Percentiles rank a stretch among this genome's conserved stretches.
phyloP scores from a whole-genome alignment of 2,888 invertebrate genomes.

The Prosopocoilus inquinatus region DNA sequence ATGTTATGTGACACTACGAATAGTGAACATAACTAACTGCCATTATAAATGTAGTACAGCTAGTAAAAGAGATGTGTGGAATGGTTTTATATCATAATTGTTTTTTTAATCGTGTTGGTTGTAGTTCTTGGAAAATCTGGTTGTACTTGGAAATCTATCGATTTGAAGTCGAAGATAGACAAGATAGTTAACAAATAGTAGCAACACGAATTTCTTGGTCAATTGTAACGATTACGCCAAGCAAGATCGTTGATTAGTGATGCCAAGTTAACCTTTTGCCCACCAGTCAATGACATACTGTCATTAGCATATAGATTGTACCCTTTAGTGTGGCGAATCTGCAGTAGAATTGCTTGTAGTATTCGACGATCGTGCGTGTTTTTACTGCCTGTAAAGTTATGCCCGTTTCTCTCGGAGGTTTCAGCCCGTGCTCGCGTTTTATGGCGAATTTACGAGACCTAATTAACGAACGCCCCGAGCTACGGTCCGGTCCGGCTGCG shows the following conservation, averaged over 20 bases:
- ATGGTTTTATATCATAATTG: no score
- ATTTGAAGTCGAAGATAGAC: no score
- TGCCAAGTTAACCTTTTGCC: conserved; percentile 48
- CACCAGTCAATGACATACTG: conserved; percentile 40
- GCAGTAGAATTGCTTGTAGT: conserved; percentile 40
- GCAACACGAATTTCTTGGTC: no score
- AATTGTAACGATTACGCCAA: neutral
- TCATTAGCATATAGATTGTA: conserved; percentile 52
- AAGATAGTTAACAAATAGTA: no score
- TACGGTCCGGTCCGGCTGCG: neutral
- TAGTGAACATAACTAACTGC: no score
- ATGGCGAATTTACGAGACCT: conserved; percentile 46
- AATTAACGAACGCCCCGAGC: conserved; percentile 42
- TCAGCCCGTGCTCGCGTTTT: conserved; percentile 34
- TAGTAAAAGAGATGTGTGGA: no score
- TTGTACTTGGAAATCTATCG: no score
- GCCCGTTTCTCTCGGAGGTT: conserved; percentile 10
- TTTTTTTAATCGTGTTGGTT: no score
- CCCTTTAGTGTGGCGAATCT: conserved; percentile 45
- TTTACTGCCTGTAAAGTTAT: conserved; percentile 38
- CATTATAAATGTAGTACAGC: no score
- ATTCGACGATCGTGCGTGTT: conserved; percentile 40
- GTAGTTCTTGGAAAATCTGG: no score
- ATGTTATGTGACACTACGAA: no score
- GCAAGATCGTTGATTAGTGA: conserved; percentile 39